Conservation (phyloP, 2,797 vertebrate species). For the Pitangus sulphuratus region DNA sequence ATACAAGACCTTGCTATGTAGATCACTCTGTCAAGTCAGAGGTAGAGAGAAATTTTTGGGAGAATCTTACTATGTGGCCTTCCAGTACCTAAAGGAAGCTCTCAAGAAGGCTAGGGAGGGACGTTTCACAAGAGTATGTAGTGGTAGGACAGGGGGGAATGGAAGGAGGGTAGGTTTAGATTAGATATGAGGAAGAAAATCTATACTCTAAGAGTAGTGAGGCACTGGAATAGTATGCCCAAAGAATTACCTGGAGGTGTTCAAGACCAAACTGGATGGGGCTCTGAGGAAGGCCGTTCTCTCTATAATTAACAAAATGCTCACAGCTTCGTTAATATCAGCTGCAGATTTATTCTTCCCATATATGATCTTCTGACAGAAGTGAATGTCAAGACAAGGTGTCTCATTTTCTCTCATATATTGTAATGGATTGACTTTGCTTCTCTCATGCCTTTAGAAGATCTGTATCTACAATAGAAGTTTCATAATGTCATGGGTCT, state of each 20-base stretch:
- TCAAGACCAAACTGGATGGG: background rate
- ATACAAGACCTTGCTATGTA: background rate
- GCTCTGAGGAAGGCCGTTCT: background rate
- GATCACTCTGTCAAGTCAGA: background rate
- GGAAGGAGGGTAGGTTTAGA: background rate
- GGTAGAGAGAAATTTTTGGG: background rate
- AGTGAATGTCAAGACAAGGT: background rate
- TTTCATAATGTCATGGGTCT: background rate
- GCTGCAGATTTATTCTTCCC: background rate
- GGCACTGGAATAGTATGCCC: background rate
- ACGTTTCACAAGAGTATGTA: background rate
- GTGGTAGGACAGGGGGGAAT: background rate
- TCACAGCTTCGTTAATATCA: background rate
- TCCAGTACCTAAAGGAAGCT: background rate
- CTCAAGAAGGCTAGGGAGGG: background rate
- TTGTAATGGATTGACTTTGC: background rate
- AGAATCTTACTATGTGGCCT: background rate
- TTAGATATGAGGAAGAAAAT: background rate
- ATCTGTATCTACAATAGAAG: background rate
- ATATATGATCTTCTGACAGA: background rate
- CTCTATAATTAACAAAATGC: background rate
- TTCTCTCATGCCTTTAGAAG: background rate
- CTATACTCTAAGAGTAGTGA: background rate
- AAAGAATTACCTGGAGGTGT: background rate
- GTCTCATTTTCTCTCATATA: background rate